Percentiles rank a stretch among this genome's conserved stretches.
Evolutionary conservation across 1,140 invertebrate genomes (phyloP).

Genomic region (Anastatus disparis): DNA sequence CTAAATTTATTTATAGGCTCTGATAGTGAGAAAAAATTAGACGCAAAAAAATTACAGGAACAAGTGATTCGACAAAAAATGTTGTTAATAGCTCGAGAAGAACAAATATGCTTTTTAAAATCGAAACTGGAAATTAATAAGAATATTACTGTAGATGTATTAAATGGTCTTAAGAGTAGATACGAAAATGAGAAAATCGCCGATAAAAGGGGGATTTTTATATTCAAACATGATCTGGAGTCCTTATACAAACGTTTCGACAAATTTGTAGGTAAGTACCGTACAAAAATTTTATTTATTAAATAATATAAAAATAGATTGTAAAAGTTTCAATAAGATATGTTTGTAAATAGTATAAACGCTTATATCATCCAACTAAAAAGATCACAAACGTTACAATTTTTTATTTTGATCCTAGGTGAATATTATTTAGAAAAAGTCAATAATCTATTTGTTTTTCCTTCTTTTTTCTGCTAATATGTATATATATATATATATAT

Average conservation of each 20-base stretch:
- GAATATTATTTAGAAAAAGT: slow-evolving; percentile 39
- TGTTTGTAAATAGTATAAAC: neutral
- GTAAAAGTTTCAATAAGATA: too few relatives aligned
- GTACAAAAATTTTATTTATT: too few relatives aligned
- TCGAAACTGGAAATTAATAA: slow-evolving; percentile 99
- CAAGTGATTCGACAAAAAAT: slow-evolving; percentile 91
- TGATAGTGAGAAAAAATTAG: slow-evolving; percentile 75
- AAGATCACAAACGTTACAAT: slow-evolving; percentile 12
- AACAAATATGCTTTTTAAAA: slow-evolving; percentile 96
- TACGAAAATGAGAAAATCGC: slow-evolving; percentile 99
- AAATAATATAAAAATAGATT: too few relatives aligned
- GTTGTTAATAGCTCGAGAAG: slow-evolving; percentile 93
- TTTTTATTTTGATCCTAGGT: slow-evolving; percentile 35
- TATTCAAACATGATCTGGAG: slow-evolving; percentile 92
- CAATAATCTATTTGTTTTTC: slow-evolving; percentile 56
- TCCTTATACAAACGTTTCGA: slow-evolving; percentile 98
- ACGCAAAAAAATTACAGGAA: slow-evolving; percentile 88
- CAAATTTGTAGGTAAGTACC: slow-evolving; percentile 94
- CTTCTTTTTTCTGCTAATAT: slow-evolving; percentile 50
- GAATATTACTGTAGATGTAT: slow-evolving; percentile 96
- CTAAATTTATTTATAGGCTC: slow-evolving; percentile 60
- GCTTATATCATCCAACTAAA: slow-evolving; percentile 20
- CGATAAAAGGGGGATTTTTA: slow-evolving; percentile 97
- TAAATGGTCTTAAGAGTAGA: slow-evolving; percentile 98
- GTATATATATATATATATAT: too few relatives aligned